Percentiles rank a stretch among this genome's conserved stretches.
These are phyloP conservation scores for Amniataba percoides DNA, from an alignment of 2,797 vertebrate species.

Conservation along the genomic window DNA sequence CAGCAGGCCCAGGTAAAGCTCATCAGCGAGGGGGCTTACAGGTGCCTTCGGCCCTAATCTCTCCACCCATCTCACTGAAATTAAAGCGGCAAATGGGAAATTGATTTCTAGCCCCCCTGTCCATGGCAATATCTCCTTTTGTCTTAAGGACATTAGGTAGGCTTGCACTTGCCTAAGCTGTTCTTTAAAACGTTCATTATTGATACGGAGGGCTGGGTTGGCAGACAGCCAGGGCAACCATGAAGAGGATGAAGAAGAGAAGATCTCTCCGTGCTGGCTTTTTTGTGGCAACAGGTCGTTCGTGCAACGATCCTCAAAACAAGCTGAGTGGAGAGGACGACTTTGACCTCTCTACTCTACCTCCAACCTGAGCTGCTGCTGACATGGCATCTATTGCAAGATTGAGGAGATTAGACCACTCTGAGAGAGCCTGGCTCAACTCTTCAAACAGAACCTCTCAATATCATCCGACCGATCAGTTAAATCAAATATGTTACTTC, in stretches of 20 bases:
- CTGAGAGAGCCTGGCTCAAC: slow-evolving; percentile 60
- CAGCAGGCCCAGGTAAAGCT: slow-evolving; percentile 83
- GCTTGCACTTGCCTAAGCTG: slow-evolving; percentile 88
- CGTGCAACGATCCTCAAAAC: slow-evolving; percentile 71
- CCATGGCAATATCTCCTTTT: slow-evolving; percentile 90
- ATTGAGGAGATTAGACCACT: slow-evolving; percentile 75
- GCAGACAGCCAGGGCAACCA: slow-evolving; percentile 74
- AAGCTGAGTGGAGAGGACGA: slow-evolving; percentile 69
- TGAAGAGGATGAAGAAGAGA: slow-evolving; percentile 70
- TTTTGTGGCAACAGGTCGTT: slow-evolving; percentile 73
- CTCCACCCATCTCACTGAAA: slow-evolving; percentile 86
- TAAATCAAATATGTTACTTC: slow-evolving; percentile 75
- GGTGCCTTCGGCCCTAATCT: slow-evolving; percentile 88
- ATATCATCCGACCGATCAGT: slow-evolving; percentile 69
- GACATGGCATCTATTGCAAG: slow-evolving; percentile 72
- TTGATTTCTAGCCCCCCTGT: slow-evolving; percentile 89
- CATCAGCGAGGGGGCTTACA: slow-evolving; percentile 85
- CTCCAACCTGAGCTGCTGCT: slow-evolving; percentile 73
- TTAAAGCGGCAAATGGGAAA: slow-evolving; percentile 92
- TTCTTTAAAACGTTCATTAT: slow-evolving; percentile 89
- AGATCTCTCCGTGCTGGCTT: slow-evolving; percentile 51
- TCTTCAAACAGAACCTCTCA: slow-evolving; percentile 73
- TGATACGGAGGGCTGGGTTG: slow-evolving; percentile 80
- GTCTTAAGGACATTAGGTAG: slow-evolving; percentile 89
- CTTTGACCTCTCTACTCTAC: slow-evolving; percentile 73